Base-by-base conservation (phyloP, 2,113 vertebrate genomes). In the Lagopus leucura region DNA sequence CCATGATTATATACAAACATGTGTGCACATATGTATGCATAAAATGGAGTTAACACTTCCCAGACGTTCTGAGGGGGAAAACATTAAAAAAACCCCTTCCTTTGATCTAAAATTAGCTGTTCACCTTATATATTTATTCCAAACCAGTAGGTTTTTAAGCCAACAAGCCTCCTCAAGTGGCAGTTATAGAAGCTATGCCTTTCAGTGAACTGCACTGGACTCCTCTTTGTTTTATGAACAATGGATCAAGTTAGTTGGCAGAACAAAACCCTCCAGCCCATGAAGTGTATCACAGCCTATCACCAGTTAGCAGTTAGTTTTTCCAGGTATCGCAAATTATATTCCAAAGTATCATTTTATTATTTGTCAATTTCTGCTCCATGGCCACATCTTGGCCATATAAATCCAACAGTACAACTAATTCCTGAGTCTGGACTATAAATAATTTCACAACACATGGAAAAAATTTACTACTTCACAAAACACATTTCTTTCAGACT, bases 391-490 rank as follows among this genome's bases (percentile, higher is more conserved):
- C 77, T 93, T 54, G 54, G 42, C 92, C 80, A 75, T 75, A 45
- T 21, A 55, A 57, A 34, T 84, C 55, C 67, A 34, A 70, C 57
- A 45, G 11, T 43, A 86, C 63, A 81, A 86, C 92, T 82, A 50
- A 57, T 28, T 96, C 74, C 45, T 88, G 47, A 90, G 82, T 89
- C 63, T 30, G 21, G 57, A 61, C 93, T 82, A 95, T 82, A 96
- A 93, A 84, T 86, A 88, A 93, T 92, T 92, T 80, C 72, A 66
- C 48, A 89, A 83, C 94, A 94, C 94, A 87, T 75, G 78, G 86
- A 91, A 94, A 91, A 95, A 89, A 96, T 86, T 84, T 91, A 88
- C 42, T 78, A 66, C 74, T 90, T 79, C 85, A 89, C 83, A 90
- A 94, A 96, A 74, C 71, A 69, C 67, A 73, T 94, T 95, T 82